These are phyloP conservation scores for Euura saliciscinereae DNA, from an alignment of 1,140 invertebrate species.

Conservation along the genomic window DNA sequence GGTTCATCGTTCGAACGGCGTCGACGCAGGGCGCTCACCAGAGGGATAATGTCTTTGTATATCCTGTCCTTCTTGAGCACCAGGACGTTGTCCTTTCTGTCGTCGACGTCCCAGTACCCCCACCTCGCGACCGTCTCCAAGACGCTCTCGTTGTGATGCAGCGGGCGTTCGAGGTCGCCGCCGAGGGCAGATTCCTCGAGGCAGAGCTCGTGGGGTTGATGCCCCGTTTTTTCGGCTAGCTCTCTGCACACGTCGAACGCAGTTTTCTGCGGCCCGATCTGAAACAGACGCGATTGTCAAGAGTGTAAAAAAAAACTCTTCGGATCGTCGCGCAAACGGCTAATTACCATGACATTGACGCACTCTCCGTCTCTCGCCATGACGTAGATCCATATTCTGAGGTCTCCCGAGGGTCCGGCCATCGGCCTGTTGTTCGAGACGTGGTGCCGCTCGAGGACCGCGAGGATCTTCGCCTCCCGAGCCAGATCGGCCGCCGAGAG, in stretches of 20 bases:
- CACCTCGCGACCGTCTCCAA: slow-evolving; percentile 73
- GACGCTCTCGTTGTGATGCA: slow-evolving; percentile 81
- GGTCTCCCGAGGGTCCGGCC: slow-evolving; percentile 75
- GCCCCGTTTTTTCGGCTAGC: slow-evolving; percentile 67
- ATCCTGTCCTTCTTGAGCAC: slow-evolving; percentile 67
- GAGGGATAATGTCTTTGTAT: slow-evolving; percentile 59
- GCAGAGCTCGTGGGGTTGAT: slow-evolving; percentile 68
- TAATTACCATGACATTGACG: slow-evolving; percentile 68
- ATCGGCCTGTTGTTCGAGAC: slow-evolving; percentile 59
- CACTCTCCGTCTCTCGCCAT: slow-evolving; percentile 64
- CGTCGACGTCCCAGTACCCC: slow-evolving; percentile 84
- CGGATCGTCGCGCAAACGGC: not conserved
- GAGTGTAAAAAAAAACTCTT: slow-evolving; percentile 14
- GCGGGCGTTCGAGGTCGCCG: slow-evolving; percentile 72
- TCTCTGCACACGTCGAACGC: slow-evolving; percentile 76
- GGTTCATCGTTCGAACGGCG: too few relatives aligned
- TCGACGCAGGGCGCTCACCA: slow-evolving; percentile 46
- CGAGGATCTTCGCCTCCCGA: slow-evolving; percentile 73
- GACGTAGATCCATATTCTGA: slow-evolving; percentile 81
- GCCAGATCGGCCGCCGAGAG: slow-evolving; percentile 65
- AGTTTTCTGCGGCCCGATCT: slow-evolving; percentile 80
- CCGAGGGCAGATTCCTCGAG: slow-evolving; percentile 79
- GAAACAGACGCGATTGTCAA: slow-evolving; percentile 30
- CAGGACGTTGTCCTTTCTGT: slow-evolving; percentile 81
- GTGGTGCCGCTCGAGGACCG: slow-evolving; percentile 73